Base-by-base conservation (phyloP, 2,797 vertebrate species). In the Fundulus diaphanus region DNA sequence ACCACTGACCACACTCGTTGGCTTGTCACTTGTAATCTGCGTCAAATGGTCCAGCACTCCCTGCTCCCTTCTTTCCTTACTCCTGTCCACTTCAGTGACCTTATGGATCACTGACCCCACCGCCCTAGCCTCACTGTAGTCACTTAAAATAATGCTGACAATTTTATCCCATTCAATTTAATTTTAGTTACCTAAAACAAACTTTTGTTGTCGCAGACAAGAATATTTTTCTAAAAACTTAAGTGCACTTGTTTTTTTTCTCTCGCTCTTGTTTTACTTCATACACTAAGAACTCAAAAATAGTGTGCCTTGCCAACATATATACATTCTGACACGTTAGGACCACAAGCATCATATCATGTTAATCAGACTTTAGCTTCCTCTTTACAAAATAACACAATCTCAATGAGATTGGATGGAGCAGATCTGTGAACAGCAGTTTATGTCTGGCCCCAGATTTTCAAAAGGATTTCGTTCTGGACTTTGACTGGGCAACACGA, bases 11-110 rank as follows among this genome's bases (percentile, higher is more conserved):
- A 76, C 68, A 72, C 87, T 90, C 88, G 90, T 92, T 93, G 91
- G 84, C 80, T 84, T 93, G 92, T 93, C 93, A 87, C 89, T 92
- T 91, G 79, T 87, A 90, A 92, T 92, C 82, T 85, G 77, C 76
- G 67, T 92, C 90, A 88, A 77, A 79, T 46, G 69, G 79, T 54
- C 76, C 70, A 13, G 70, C 44, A 46, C 82, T 80, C 79, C 44
- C 72, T 12, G 46, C 61, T 75, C 33, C 68, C 57, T 52, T 73
- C 22, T 73, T 57, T 29, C 22, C 54, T 66, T 7, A 73, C 65
- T 67, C 51, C 70, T 40, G 51, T 80, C 74, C 67, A 68, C 63
- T 67, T 85, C 68, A 35, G 59, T 46, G 51, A 76, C 71, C 63
- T 72, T 70, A 7, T 1, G 77, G 54, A 72, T 76, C 82, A 56